Percentiles rank a stretch among this genome's conserved stretches.
phyloP scores from a whole-genome alignment of 2,113 vertebrate genomes.

The Chiloscyllium plagiosum region DNA sequence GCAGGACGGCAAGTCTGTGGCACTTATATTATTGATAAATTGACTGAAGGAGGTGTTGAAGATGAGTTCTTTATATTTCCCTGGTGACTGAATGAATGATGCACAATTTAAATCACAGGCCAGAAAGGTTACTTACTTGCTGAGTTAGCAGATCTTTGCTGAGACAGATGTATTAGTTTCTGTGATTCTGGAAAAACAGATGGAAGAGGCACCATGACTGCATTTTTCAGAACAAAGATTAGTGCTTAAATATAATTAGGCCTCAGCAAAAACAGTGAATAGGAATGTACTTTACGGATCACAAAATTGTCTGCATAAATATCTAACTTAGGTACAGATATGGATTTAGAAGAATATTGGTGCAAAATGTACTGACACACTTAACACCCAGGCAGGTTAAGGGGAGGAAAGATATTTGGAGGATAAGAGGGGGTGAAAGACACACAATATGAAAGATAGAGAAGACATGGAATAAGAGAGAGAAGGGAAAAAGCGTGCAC shows the following conservation, averaged over 20 bases:
- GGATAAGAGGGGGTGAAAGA: not conserved
- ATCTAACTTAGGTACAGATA: not conserved
- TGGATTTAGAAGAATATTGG: not conserved
- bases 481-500: not conserved
- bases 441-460: not conserved
- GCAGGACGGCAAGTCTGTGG: not conserved
- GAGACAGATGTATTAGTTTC: not conserved
- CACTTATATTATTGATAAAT: not conserved
- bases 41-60: not conserved
- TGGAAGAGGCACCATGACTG: not conserved
- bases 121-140: not conserved
- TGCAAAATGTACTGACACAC: not conserved
- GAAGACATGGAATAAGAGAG: not conserved
- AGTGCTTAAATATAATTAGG: not conserved
- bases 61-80: not conserved
- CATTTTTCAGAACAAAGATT: not conserved
- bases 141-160: not conserved
- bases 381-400: not conserved
- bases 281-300: not conserved
- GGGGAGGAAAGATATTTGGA: not conserved
- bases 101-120: not conserved
- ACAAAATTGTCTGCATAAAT: not conserved
- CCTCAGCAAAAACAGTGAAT: not conserved
- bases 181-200: not conserved
- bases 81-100: not conserved